Conservation (phyloP, 2,797 vertebrate genomes). For the Astyanax mexicanus region DNA sequence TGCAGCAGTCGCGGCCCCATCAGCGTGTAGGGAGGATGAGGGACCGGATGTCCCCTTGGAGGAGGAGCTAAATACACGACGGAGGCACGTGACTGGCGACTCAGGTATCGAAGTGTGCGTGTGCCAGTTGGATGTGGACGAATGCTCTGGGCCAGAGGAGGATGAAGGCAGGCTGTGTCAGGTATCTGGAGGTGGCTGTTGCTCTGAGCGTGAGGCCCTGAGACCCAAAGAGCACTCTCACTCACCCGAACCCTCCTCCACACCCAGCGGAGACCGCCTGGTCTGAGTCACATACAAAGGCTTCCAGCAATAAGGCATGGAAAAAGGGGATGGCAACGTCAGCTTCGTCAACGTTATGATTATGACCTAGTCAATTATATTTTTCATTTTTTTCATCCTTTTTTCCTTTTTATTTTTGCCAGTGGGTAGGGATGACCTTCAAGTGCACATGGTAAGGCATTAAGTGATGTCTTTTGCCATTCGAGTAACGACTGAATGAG, state of each 20-base stretch:
- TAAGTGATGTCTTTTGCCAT: constrained; percentile 22
- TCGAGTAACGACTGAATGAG: constrained; percentile 30
- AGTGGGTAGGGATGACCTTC: constrained; percentile 52
- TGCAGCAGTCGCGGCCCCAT: constrained; percentile 53
- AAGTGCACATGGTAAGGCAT: constrained; percentile 23
- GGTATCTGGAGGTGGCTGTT: constrained; percentile 72
- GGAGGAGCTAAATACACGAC: constrained; percentile 76
- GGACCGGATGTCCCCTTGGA: constrained; percentile 52
- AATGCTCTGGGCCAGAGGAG: constrained; percentile 74
- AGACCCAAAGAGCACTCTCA: constrained; percentile 70
- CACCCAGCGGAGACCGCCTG: constrained; percentile 74
- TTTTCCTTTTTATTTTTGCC: constrained; percentile 40
- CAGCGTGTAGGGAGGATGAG: constrained; percentile 53
- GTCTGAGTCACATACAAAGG: constrained; percentile 68
- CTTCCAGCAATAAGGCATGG: constrained; percentile 46
- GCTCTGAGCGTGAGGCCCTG: constrained; percentile 65
- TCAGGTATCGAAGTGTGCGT: constrained; percentile 86
- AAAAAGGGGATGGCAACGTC: constrained; percentile 27
- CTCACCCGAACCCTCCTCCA: constrained; percentile 64
- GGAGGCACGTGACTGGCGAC: constrained; percentile 84
- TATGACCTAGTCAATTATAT: constrained; percentile 49
- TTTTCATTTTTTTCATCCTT: constrained; percentile 17
- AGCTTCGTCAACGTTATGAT: constrained; percentile 56
- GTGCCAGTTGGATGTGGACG: constrained; percentile 79
- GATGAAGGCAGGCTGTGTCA: constrained; percentile 72